Evolutionary conservation across 2,113 vertebrate genomes (phyloP).

Genomic region (Podarcis muralis): DNA sequence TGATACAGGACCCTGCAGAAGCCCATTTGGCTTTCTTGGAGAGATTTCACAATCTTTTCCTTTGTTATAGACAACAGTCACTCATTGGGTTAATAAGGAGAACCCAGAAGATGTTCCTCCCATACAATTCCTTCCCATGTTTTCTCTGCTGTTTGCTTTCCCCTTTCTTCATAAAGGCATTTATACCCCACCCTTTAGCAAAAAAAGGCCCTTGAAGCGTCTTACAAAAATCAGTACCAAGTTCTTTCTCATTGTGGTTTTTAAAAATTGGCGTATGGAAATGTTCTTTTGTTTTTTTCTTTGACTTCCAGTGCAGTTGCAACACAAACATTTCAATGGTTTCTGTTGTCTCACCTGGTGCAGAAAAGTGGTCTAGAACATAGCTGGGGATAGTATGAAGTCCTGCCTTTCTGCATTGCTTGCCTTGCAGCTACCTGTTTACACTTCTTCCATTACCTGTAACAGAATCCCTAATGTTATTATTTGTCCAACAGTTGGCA

Average conservation of each 20-base stretch:
- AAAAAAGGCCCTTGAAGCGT: neutral
- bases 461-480: neutral
- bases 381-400: neutral
- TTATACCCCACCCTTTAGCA: neutral
- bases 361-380: neutral
- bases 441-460: neutral
- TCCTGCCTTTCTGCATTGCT: neutral
- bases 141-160: neutral
- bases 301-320: neutral
- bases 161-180: too few species aligned
- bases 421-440: neutral
- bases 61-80: neutral
- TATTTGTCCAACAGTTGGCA: neutral
- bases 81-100: neutral
- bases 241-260: neutral
- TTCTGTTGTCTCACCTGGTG: neutral
- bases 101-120: neutral
- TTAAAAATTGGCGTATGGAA: neutral
- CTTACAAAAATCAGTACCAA: neutral
- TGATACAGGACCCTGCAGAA: neutral
- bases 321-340: neutral
- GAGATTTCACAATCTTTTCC: neutral
- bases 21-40: neutral
- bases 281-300: neutral
- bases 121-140: neutral